Evolutionary conservation across 1,140 invertebrate species (phyloP), one percentile per base, ranked within the genome.

Genomic region (Leptopilina boulardi): DNA sequence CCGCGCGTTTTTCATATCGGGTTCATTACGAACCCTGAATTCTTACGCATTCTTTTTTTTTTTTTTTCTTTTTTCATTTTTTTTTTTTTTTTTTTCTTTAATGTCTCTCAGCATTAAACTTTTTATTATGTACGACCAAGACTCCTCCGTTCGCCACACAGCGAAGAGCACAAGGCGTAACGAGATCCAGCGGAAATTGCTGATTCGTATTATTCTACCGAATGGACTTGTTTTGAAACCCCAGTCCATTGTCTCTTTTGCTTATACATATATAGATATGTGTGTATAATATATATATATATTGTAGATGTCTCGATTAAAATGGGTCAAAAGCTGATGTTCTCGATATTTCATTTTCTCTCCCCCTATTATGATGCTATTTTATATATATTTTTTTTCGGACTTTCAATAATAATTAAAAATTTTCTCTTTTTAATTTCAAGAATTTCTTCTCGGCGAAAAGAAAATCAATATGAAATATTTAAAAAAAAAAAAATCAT

Each of bases 1-100:
- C 81, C 82, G 83, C 82, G 83, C 81, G 86, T 87, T 86, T 87
- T 89, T 89, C 87, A 89, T 87, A 90, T 89, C 88, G 87, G 86
- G 87, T 89, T 84, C 88, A 89, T 90, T 90, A 88, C 86, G 85
- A 85, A 82, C 86, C 84, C 83, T 85, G 80, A 86, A 86, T 86
- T 88, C 84, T 82, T 80, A 77, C 80, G 76, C 71, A 78, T 83
- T 79, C 74, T 76, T 38, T 38, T 38, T 38, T 38, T 38, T 9
- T 9, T 38, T 38, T 38, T 38, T 38, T 38, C 34, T 38, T 38
- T 9, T 38, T 38, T 38, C n/a, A n/a, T 38, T 38, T 38, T 9
- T 38, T 38, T 9, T 38, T 38, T 38, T 38, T 38, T 38, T 38
- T 76, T 77, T 83, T 76, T 83, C 79, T 81, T 82, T 81, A 81